phyloP scores from a whole-genome alignment of 2,888 invertebrate species.

The Physocephala rufipes region DNA sequence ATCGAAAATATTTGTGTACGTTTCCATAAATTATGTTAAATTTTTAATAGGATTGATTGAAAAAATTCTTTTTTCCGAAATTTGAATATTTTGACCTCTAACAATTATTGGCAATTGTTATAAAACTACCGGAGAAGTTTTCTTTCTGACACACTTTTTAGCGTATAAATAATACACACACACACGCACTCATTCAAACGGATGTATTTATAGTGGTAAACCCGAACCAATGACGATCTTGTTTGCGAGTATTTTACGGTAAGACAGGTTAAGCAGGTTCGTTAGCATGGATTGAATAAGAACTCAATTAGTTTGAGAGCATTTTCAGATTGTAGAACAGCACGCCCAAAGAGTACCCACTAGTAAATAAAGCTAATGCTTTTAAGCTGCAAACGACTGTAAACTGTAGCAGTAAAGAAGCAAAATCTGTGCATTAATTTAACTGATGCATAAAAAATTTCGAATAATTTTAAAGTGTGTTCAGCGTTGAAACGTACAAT shows the following conservation, averaged over 20 bases:
- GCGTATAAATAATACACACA: not conserved
- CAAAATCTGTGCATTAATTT: no score
- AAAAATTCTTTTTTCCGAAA: not conserved
- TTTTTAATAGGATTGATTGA: not conserved
- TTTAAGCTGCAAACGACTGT: not conserved
- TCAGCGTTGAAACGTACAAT: no score
- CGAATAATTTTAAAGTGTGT: no score
- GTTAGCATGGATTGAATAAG: constrained; percentile 19
- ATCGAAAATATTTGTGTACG: not conserved
- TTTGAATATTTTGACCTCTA: not conserved
- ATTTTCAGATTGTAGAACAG: constrained; percentile 9
- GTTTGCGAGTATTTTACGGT: not conserved
- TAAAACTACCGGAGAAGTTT: not conserved
- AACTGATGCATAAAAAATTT: no score
- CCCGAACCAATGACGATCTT: constrained; percentile 7
- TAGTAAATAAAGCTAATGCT: not conserved
- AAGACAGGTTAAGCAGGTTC: constrained; percentile 15
- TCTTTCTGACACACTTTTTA: constrained; percentile 18
- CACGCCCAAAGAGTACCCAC: constrained; percentile 6
- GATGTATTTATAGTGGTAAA: constrained; percentile 6
- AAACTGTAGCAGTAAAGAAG: no score
- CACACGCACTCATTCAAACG: not conserved
- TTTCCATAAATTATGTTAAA: not conserved
- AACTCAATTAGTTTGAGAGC: not conserved
- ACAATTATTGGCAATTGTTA: not conserved